Percentiles rank a stretch among this genome's conserved stretches.
These are phyloP conservation scores for Sarcophaga carnaria DNA, from an alignment of 2,888 invertebrate species.

Conservation along the genomic window DNA sequence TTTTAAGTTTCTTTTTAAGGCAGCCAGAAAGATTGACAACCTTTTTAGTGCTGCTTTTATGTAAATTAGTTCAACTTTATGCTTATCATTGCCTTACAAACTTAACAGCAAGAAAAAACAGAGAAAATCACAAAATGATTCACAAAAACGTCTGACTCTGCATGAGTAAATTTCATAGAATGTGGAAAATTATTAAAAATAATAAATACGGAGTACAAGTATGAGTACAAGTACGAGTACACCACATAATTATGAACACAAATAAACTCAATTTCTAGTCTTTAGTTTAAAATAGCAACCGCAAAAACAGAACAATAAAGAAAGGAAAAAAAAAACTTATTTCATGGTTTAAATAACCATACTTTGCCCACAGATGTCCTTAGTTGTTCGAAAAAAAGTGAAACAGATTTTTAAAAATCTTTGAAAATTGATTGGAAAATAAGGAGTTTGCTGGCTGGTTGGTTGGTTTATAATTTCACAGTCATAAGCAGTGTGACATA, in stretches of 20 bases:
- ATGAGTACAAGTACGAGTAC: neutral
- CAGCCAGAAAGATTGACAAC: conserved; percentile 47
- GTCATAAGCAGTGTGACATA: too few relatives aligned
- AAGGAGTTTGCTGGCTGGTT: too few relatives aligned
- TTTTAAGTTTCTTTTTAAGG: neutral
- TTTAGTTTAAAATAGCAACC: neutral
- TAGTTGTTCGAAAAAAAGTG: too few relatives aligned
- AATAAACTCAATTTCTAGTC: conserved; percentile 53
- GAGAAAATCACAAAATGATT: conserved; percentile 33
- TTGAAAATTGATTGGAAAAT: too few relatives aligned
- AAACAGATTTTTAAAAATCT: too few relatives aligned
- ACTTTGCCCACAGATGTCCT: too few relatives aligned
- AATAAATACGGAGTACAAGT: conserved; percentile 32
- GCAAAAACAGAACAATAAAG: neutral
- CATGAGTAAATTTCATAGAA: conserved; percentile 44
- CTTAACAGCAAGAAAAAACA: neutral
- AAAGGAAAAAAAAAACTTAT: neutral
- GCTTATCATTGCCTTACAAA: conserved; percentile 51
- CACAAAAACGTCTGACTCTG: neutral
- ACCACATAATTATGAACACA: conserved; percentile 50
- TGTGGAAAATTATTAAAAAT: conserved; percentile 57
- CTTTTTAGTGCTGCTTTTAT: conserved; percentile 63
- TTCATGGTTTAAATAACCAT: neutral
- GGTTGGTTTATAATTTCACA: too few relatives aligned
- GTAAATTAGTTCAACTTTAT: conserved; percentile 67